These are phyloP conservation scores for Chelidonichthys spinosus DNA, from an alignment of 2,797 vertebrate genomes.

Conservation along the genomic window DNA sequence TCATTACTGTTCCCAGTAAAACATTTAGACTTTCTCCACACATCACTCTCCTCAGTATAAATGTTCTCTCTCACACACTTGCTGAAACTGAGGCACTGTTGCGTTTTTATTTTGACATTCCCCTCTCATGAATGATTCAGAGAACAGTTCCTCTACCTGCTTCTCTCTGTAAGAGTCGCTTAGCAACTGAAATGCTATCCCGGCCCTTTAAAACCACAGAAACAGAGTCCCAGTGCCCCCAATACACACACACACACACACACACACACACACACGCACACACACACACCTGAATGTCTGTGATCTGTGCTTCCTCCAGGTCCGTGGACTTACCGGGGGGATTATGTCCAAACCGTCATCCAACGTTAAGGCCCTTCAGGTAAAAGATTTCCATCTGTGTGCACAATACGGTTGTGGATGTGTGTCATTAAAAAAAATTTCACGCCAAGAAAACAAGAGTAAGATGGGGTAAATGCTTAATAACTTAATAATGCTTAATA, in stretches of 20 bases:
- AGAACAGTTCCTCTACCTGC: constrained; percentile 85
- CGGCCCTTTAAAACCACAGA: constrained; percentile 81
- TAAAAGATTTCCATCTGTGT: constrained; percentile 76
- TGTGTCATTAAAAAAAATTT: background rate
- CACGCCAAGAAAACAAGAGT: background rate
- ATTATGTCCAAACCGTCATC: constrained; percentile 95
- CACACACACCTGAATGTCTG: constrained; percentile 77
- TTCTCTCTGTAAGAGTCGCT: constrained; percentile 84
- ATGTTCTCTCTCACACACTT: background rate
- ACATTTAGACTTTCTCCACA: background rate
- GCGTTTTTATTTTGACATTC: constrained; percentile 50
- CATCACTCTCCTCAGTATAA: background rate
- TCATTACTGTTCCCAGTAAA: too few relatives aligned
- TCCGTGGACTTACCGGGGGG: constrained; percentile 82
- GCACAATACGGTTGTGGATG: background rate
- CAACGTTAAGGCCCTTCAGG: constrained; percentile 98
- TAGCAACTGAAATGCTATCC: constrained; percentile 93
- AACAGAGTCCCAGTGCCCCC: constrained; percentile 77
- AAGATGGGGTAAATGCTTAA: background rate
- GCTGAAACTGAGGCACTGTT: constrained; percentile 17
- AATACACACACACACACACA: constrained; percentile 36
- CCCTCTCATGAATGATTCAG: constrained; percentile 92
- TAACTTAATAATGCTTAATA: background rate
- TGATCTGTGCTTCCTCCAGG: constrained; percentile 85
- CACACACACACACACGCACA: constrained; percentile 44